phyloP scores from a whole-genome alignment of 1,140 invertebrate genomes.

The Vanessa atalanta region DNA sequence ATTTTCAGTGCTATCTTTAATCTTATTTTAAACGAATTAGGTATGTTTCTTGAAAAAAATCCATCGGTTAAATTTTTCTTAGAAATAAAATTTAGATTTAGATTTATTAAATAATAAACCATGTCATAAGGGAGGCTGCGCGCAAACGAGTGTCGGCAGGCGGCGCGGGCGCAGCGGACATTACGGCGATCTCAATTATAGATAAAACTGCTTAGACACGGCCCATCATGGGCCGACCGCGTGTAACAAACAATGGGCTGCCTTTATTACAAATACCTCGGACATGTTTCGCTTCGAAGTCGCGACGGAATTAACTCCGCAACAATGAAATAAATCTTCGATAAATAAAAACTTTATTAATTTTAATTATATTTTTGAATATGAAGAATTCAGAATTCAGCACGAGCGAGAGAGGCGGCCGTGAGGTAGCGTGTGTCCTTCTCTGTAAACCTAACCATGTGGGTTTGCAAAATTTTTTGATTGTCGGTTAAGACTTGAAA shows the following conservation, averaged over 20 bases:
- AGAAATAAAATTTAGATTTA: too few species aligned
- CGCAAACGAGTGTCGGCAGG: not conserved
- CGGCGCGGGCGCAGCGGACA: not conserved
- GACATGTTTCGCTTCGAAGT: not conserved
- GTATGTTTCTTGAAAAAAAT: too few species aligned
- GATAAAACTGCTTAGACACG: constrained; percentile 12
- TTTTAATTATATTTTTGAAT: too few species aligned
- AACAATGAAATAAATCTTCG: not conserved
- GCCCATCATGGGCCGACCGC: constrained; percentile 1
- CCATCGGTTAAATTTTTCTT: too few species aligned
- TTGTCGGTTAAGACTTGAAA: too few species aligned
- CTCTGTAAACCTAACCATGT: too few species aligned
- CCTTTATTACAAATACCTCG: constrained; percentile 13
- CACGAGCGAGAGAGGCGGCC: too few species aligned
- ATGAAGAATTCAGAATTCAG: too few species aligned
- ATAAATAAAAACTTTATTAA: not conserved
- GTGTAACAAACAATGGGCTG: constrained; percentile 5
- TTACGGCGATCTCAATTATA: constrained; percentile 4
- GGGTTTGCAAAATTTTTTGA: too few species aligned
- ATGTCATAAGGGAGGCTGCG: not conserved
- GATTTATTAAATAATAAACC: not conserved
- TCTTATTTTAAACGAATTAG: too few species aligned
- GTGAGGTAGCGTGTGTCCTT: too few species aligned
- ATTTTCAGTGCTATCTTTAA: too few species aligned
- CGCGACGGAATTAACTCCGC: not conserved